Evolutionary conservation across 2,113 vertebrate species (phyloP).

Genomic region (Prunella himalayana): DNA sequence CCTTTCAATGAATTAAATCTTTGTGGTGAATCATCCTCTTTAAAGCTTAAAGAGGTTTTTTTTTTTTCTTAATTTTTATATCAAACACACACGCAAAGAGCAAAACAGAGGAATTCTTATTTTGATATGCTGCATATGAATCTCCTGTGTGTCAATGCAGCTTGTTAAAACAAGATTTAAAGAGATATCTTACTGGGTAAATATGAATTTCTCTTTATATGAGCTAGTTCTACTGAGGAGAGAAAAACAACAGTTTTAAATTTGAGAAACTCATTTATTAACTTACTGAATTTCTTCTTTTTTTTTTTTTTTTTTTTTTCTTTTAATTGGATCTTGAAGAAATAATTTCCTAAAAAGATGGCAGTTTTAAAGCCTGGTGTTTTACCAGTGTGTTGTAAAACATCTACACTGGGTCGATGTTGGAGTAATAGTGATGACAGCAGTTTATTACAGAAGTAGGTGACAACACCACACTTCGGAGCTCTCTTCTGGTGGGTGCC

Average conservation of each 20-base stretch:
- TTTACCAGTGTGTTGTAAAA: not conserved
- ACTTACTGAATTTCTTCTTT: not conserved
- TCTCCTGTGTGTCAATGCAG: not conserved
- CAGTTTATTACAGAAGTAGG: not conserved
- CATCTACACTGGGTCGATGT: not conserved
- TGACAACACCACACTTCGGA: not conserved
- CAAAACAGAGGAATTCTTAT: not conserved
- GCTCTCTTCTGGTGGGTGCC: not conserved
- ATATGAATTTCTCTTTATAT: not conserved
- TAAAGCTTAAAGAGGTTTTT: not conserved
- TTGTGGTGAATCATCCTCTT: not conserved
- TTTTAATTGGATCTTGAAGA: not conserved
- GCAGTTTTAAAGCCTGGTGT: not conserved
- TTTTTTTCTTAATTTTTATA: not conserved
- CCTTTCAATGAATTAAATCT: not conserved
- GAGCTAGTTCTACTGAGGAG: not conserved
- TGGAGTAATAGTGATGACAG: not conserved
- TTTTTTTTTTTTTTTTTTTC: not conserved
- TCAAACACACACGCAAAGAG: not conserved
- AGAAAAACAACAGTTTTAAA: not conserved
- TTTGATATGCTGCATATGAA: not conserved
- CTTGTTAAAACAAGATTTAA: constrained; percentile 2
- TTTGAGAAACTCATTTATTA: not conserved
- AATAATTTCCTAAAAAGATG: not conserved
- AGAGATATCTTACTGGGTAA: not conserved